Conservation (phyloP, 1,140 invertebrate genomes). For the Teleogryllus occipitalis region DNA sequence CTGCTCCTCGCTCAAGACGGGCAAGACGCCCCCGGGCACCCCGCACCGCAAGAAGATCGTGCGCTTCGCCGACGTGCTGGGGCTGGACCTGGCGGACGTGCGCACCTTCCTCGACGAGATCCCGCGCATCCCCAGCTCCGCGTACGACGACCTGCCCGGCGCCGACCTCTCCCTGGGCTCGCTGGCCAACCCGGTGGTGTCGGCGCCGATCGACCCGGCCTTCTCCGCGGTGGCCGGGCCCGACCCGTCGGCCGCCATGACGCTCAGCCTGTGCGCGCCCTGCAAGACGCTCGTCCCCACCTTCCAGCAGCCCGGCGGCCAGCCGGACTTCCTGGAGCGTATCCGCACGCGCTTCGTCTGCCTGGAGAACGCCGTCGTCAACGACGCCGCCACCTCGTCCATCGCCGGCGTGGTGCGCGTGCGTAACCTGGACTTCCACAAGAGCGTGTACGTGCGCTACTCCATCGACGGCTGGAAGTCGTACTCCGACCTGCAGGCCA, state of each 20-base stretch:
- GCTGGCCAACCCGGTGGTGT: not conserved
- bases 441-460: conserved; percentile 80
- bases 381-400: conserved; percentile 58
- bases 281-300: conserved; percentile 54
- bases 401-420: conserved; percentile 82
- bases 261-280: not conserved
- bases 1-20: conserved; percentile 79
- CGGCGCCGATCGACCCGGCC: too few relatives aligned
- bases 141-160: conserved; percentile 61
- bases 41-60: conserved; percentile 88
- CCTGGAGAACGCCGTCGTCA: conserved; percentile 73
- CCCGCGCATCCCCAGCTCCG: conserved; percentile 76
- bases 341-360: conserved; percentile 65
- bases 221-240: too few relatives aligned
- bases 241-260: too few relatives aligned
- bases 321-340: conserved; percentile 66
- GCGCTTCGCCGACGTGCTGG: conserved; percentile 88
- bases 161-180: conserved; percentile 35
- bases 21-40: conserved; percentile 84
- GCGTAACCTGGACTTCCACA: conserved; percentile 83
- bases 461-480: conserved; percentile 78
- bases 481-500: conserved; percentile 70
- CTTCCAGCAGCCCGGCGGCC: conserved; percentile 73
- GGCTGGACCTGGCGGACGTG: conserved; percentile 84
- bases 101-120: conserved; percentile 83